Percentiles rank a stretch among this genome's conserved stretches.
Conservation (phyloP, 2,888 invertebrate species). For the Polymixis flavicincta region DNA sequence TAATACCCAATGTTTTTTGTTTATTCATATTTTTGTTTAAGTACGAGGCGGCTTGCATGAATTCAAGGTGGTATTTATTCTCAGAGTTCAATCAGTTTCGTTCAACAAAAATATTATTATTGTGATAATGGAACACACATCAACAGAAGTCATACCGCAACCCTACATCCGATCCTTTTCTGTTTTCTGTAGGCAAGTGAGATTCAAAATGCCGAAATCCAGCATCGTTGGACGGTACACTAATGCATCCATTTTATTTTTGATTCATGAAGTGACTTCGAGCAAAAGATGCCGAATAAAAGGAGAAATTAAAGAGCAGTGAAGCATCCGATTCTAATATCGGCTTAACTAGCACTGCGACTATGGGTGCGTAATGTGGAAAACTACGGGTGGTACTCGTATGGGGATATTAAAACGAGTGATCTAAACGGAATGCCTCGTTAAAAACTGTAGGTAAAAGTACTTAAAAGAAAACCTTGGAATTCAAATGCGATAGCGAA, state of each 20-base stretch:
- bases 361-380: neutral
- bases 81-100: neutral
- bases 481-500: slow-evolving; percentile 10
- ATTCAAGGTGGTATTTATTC: slow-evolving; percentile 1
- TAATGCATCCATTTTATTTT: neutral
- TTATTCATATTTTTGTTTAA: neutral
- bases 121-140: no score
- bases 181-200: neutral
- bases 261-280: neutral
- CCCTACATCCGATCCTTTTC: neutral
- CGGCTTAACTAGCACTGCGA: neutral
- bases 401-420: neutral
- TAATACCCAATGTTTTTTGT: no score
- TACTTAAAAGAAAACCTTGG: slow-evolving; percentile 1
- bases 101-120: neutral
- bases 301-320: neutral
- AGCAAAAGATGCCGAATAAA: neutral
- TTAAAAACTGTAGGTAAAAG: neutral
- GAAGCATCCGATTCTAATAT: neutral
- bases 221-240: neutral
- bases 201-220: neutral
- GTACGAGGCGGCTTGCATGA: neutral
- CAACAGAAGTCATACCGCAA: neutral
- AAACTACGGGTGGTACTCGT: neutral
- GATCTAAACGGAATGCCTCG: neutral